Base-by-base conservation (phyloP, 2,797 vertebrate genomes). In the Rhinatrema bivittatum region DNA sequence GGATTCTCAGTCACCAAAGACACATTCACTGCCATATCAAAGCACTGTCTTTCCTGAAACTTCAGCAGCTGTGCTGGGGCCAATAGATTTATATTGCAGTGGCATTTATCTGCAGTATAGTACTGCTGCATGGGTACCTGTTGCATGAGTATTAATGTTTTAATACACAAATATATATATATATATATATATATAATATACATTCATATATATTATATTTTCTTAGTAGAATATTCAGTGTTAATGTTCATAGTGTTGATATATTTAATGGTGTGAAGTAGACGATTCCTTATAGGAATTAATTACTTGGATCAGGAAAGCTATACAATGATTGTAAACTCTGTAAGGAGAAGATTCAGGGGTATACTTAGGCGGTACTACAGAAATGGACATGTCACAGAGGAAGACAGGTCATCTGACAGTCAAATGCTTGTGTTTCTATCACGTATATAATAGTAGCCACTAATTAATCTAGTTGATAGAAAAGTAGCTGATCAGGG, bases 81-180 rank as follows among this genome's bases (percentile, higher is more conserved):
- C 34, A 70, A 68, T 42, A 61, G 56, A 70, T 70, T 65, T 75
- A 72, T 69, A 77, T 64, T 71, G 77, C 78, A 79, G 78, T 81
- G 82, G 65, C 74, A 78, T 60, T 62, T 68, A 65, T 67, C 85
- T 80, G 80, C 85, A 74, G 79, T 81, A 66, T 67, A 53, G 65
- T 79, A 79, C 68, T 88, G 79, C 85, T 93, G 93, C 93, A 96
- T 95, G 93, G 82, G 53, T 86, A 68, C 75, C 82, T 76, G 77
- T 87, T 91, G 93, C 91, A 96, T 94, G 91, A 80, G 72, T 86
- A 81, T 87, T 79, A 82, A 66, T 78, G 83, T 62, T 74, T n/a
- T 85, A 87, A 74, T 79, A 81, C 74, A 78, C 80, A 85, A 64
- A 81, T 28, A 38, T 17, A 32, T n/a, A n/a, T 46, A 46, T 25